Base-by-base conservation (phyloP, 2,888 invertebrate genomes). In the Orchesella flavescens region DNA sequence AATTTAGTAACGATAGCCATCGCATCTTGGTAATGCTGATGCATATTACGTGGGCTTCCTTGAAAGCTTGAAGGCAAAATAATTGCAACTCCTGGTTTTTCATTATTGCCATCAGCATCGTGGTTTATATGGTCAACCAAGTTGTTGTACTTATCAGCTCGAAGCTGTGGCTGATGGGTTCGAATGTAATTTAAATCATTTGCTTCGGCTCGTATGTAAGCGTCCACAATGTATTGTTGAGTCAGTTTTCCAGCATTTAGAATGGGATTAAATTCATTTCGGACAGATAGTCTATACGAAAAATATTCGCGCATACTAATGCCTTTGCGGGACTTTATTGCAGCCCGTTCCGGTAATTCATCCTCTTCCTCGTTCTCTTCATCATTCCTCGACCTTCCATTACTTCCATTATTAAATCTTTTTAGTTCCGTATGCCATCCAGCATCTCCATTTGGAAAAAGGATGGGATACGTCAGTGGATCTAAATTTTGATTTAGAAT, bases 11-110 rank as follows among this genome's bases (percentile, higher is more conserved):
- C 91, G 65, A 12, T 4, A 87, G 57, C 85, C 87, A 87, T 91
- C n/a, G 90, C 89, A 89, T 91, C 90, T 84, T 91, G 90, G 86
- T 89, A 90, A 44, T 89, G 87, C 87, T 90, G 89, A 57, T 89
- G 85, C 89, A 90, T 89, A 69, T 89, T 86, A 21, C 90, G 84
- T 3, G 90, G 90, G 43, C 89, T 86, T 15, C 90, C 89, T 17
- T 85, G 84, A 85, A 90, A 90, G 49, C 89, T 87, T 19, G 89
- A 89, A 57, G 90, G 89, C 43, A 90, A 86, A 72, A 90, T 89
- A 7, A 78, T 49, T 12, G 53, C 15, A 24, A 34, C 66, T 77
- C 81, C 43, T n/a, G n/a, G n/a, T n/a, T n/a, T n/a, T n/a, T n/a
- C 49, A 49, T 49, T 49, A 15, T 34, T n/a, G n/a, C n/a, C n/a